A percentile compares a stretch with the other conserved stretches of the same genome.
Conservation (phyloP, 2,888 invertebrate genomes). For the Drosophila basisetae region DNA sequence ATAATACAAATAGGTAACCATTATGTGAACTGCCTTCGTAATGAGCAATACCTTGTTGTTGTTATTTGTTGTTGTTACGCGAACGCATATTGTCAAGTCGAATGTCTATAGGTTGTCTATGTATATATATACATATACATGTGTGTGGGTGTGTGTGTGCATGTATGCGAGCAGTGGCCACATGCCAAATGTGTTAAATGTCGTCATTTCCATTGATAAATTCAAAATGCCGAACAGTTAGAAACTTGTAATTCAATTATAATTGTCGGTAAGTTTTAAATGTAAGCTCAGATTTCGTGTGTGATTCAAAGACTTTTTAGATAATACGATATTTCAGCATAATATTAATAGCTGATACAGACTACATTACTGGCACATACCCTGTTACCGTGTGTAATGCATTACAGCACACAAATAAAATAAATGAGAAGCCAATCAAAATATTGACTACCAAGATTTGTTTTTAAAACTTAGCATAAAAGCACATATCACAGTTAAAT, state of each 20-base stretch:
- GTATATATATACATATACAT: not conserved
- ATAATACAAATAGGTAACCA: slow-evolving; percentile 56
- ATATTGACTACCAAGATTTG: not conserved
- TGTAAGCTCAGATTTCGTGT: slow-evolving; percentile 12
- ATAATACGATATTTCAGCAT: not conserved
- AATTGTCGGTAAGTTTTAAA: slow-evolving; percentile 34
- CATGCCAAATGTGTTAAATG: slow-evolving; percentile 54
- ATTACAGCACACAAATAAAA: not conserved
- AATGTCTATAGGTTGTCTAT: slow-evolving; percentile 24
- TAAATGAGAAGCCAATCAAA: not conserved
- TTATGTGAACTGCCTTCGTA: slow-evolving; percentile 82
- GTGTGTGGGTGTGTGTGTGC: not conserved
- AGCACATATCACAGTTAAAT: not conserved
- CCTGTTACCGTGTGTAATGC: not conserved
- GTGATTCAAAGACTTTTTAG: slow-evolving; percentile 12
- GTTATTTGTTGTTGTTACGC: slow-evolving; percentile 39
- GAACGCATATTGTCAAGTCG: slow-evolving; percentile 15
- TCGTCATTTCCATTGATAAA: slow-evolving; percentile 65
- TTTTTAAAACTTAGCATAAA: not conserved
- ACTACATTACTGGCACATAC: not conserved
- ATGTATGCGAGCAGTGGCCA: slow-evolving; percentile 20
- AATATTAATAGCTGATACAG: no score
- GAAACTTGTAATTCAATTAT: slow-evolving; percentile 48
- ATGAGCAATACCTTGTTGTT: slow-evolving; percentile 67
- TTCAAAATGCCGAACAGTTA: slow-evolving; percentile 61